Evolutionary conservation across 2,797 vertebrate genomes (phyloP).

Genomic region (Cuniculus paca): DNA sequence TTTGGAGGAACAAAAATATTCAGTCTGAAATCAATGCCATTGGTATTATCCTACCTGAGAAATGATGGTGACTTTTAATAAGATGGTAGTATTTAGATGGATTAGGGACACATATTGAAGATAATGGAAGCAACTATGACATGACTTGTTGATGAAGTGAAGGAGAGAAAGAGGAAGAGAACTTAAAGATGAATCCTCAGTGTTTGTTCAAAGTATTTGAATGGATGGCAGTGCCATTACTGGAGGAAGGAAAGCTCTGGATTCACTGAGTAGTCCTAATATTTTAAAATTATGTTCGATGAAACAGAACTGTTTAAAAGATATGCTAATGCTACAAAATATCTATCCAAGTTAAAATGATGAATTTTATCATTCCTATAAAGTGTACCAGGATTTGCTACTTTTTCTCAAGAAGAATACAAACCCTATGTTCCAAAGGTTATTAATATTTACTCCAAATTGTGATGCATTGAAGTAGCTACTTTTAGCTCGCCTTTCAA

Average conservation of each 20-base stretch:
- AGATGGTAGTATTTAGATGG: not conserved
- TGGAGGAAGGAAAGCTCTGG: not conserved
- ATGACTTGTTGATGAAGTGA: not conserved
- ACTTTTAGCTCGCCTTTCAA: slow-evolving; percentile 72
- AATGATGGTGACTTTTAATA: not conserved
- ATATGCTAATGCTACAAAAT: not conserved
- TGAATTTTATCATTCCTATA: not conserved
- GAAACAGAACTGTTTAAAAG: not conserved
- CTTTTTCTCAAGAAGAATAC: slow-evolving; percentile 14
- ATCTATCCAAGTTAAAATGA: not conserved
- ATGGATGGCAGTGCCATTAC: not conserved
- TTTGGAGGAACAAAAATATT: not conserved
- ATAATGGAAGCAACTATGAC: not conserved
- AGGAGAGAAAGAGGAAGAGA: not conserved
- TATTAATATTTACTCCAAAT: slow-evolving; percentile 79
- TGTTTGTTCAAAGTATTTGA: not conserved
- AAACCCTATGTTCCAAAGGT: slow-evolving; percentile 25
- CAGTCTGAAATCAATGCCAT: not conserved
- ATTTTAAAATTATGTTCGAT: not conserved
- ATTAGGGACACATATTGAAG: not conserved
- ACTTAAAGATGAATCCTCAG: not conserved
- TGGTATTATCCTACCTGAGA: not conserved
- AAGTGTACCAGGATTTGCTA: not conserved
- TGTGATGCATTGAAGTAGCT: slow-evolving; percentile 66
- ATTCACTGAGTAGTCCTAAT: not conserved